Evolutionary conservation across 1,140 invertebrate species (phyloP).

Genomic region (Ylistrum balloti): DNA sequence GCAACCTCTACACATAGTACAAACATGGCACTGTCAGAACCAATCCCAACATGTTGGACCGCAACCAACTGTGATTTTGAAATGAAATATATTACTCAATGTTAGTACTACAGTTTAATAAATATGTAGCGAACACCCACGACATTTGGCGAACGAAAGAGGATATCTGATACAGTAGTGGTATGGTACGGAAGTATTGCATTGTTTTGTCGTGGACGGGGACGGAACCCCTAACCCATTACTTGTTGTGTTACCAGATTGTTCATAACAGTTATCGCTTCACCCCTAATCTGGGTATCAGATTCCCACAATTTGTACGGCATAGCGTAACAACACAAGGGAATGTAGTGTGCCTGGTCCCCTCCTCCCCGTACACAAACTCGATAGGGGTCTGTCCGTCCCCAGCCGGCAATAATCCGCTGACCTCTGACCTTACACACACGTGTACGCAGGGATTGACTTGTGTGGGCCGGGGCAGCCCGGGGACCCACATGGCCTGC

Average conservation of each 20-base stretch:
- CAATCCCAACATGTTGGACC: background rate
- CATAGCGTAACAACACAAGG: constrained; percentile 9
- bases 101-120: background rate
- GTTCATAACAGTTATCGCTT: constrained; percentile 34
- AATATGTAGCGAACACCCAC: constrained; percentile 8
- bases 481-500: background rate
- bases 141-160: background rate
- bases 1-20: background rate
- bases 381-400: constrained; percentile 36
- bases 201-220: background rate
- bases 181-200: background rate
- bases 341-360: background rate
- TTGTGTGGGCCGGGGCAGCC: background rate
- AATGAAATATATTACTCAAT: background rate
- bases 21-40: constrained; percentile 12
- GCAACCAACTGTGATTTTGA: constrained; percentile 24
- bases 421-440: background rate
- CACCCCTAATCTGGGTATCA: constrained; percentile 13
- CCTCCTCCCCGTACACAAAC: background rate
- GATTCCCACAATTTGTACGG: constrained; percentile 32
- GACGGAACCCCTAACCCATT: background rate
- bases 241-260: background rate
- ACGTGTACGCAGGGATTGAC: constrained; percentile 30
- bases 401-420: constrained; percentile 12
- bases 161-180: background rate